Base-by-base conservation (phyloP, 2,797 vertebrate genomes). In the Notoglanidium macrostoma region DNA sequence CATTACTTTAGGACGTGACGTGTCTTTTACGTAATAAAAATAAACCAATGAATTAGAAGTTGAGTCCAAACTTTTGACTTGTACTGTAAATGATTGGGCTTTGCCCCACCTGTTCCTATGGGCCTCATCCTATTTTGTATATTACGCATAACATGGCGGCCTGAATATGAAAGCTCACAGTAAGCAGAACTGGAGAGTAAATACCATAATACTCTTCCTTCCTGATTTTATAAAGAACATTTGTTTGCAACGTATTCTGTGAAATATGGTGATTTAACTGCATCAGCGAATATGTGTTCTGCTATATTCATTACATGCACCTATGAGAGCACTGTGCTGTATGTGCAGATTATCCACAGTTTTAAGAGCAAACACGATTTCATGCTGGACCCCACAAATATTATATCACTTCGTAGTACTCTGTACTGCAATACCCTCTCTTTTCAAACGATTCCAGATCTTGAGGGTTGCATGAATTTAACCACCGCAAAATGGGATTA, bases 401-500 rank as follows among this genome's bases (percentile, higher is more conserved):
- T 26, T 11, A 82, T 46, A 9, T 49, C 14, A 49, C 46, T 19
- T 65, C 12, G 49, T 65, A 21, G 14, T 19, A 49, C 61, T 63
- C 0, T 23, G 35, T 81, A 17, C 12, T n/a, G 23, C 17, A 59
- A 26, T 46, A 51, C n/a, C 10, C 44, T 78, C 7, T 73, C n/a
- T 67, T 80, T 21, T 61, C 54, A 35, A 72, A 63, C 10, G 23
- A 19, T 57, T 61, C 5, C 35, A 59, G 73, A 61, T 78, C 61
- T 63, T 51, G 7, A 44, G 9, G 68, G 51, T 54, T 86, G 84
- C 67, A 74, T 81, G 72, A 85, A 88, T 79, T 88, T 80, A 87
- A 85, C 77, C 86, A 68, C 67, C 5, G 6, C 55, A 83, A 89
- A 77, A 90, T 85, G 67, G 67, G 72, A 87, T 91, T 90, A 88